Evolutionary conservation across 2,797 vertebrate genomes (phyloP).

Genomic region (Hemitrygon akajei): DNA sequence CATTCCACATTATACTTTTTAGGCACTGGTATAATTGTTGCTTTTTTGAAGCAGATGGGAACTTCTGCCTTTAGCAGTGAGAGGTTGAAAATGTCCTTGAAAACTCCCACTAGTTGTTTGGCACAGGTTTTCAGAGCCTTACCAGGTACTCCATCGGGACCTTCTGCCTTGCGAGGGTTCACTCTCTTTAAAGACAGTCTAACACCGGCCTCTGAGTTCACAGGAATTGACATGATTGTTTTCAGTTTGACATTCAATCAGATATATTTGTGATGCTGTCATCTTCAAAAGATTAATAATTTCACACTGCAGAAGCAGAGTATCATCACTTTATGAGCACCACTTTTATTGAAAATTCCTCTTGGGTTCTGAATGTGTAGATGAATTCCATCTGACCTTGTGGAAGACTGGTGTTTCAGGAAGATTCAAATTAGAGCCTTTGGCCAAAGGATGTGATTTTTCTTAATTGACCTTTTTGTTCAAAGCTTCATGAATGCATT

Average conservation of each 20-base stretch:
- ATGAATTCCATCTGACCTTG: neutral
- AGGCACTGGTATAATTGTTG: too few species aligned
- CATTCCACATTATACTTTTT: too few species aligned
- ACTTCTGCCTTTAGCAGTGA: too few species aligned
- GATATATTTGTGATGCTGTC: neutral
- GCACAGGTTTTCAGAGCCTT: too few species aligned
- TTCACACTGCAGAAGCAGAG: neutral
- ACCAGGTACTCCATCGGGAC: too few species aligned
- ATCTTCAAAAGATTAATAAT: neutral
- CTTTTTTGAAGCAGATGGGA: too few species aligned
- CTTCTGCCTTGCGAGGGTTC: too few species aligned
- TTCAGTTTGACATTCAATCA: neutral
- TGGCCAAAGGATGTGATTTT: neutral
- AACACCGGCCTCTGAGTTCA: too few species aligned
- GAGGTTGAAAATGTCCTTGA: too few species aligned
- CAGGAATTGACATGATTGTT: neutral
- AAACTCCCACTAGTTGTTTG: too few species aligned
- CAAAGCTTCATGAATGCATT: neutral
- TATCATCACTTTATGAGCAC: neutral
- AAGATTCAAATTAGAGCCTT: neutral
- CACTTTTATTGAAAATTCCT: neutral
- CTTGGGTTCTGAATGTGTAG: neutral
- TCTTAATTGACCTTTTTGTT: neutral
- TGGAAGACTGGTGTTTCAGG: too few species aligned
- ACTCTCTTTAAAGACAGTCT: too few species aligned